Base-by-base conservation (phyloP, 2,888 invertebrate species). In the Nycteola revayana region DNA sequence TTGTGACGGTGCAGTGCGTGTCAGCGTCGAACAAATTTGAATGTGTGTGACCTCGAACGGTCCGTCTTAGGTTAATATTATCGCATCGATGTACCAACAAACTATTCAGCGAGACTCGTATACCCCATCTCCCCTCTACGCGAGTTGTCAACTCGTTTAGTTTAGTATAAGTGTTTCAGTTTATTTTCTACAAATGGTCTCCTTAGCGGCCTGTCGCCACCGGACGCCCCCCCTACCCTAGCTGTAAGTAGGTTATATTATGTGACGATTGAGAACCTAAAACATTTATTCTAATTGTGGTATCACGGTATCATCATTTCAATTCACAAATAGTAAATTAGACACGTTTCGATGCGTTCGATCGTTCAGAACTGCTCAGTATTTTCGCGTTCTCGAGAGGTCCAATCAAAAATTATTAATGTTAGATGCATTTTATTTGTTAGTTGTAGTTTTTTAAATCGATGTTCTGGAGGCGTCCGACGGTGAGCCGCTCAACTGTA, bases 21-120 rank as follows among this genome's bases (percentile, higher is more conserved):
- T 64, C 61, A 68, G 62, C 57, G 63, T 58, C 64, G 84, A 81
- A 80, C 83, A 80, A 80, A 78, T 28, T 39, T 52, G 55, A 39
- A 48, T 49, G 46, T 47, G 48, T 44, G 50, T 44, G 55, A 56
- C 52, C n/a, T n/a, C n/a, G n/a, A n/a, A n/a, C n/a, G n/a, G n/a
- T n/a, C 51, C 60, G 54, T 42, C 46, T 70, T 84, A 86, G 85
- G 74, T 80, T 86, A 83, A 80, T 79, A 60, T n/a, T n/a, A n/a
- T 66, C 62, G 57, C 80, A 78, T 80, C 60, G 56, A 83, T 85
- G 85, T 83, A 60, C 67, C 71, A 83, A 84, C 85, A 85, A 85
- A 86, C 77, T 70, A 64, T 59, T 76, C 80, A 82, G 87, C 86
- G 87, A 83, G 86, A 82, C 72, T 62, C 60, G 45, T 50, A 42